phyloP scores from a whole-genome alignment of 2,888 invertebrate species.

The Eurois occulta region DNA sequence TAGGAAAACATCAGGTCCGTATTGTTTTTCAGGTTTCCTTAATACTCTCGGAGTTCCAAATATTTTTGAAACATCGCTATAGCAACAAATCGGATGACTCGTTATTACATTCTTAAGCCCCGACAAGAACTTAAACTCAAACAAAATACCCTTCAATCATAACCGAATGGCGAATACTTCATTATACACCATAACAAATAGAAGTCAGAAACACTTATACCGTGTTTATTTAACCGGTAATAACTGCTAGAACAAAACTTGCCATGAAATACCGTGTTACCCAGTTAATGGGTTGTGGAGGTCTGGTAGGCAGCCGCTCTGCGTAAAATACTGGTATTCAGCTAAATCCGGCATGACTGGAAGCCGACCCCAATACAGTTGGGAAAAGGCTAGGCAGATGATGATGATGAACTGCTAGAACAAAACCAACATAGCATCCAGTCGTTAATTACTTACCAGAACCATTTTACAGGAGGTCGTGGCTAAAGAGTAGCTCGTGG shows the following conservation, averaged over 20 bases:
- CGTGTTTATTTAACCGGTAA: constrained; percentile 45
- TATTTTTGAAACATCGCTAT: background rate
- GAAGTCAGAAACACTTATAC: constrained; percentile 25
- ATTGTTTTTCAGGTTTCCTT: background rate
- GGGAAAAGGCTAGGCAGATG: too few relatives aligned
- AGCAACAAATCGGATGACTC: background rate
- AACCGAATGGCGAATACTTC: constrained; percentile 21
- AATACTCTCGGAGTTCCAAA: background rate
- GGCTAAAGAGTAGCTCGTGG: too few relatives aligned
- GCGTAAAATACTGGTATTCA: too few relatives aligned
- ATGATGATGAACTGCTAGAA: constrained; percentile 44
- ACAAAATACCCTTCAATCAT: constrained; percentile 34
- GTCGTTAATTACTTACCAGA: constrained; percentile 65
- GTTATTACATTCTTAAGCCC: background rate
- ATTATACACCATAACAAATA: constrained; percentile 29
- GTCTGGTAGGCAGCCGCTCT: too few relatives aligned
- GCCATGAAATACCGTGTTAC: too few relatives aligned
- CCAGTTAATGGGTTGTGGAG: too few relatives aligned
- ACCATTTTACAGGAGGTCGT: constrained; percentile 76
- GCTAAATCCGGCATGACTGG: too few relatives aligned
- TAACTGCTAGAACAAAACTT: constrained; percentile 36
- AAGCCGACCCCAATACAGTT: too few relatives aligned
- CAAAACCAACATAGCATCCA: constrained; percentile 53
- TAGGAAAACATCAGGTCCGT: background rate
- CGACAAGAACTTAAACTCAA: constrained; percentile 1